phyloP scores from a whole-genome alignment of 2,113 vertebrate genomes.

The Poeciliopsis retropinna region DNA sequence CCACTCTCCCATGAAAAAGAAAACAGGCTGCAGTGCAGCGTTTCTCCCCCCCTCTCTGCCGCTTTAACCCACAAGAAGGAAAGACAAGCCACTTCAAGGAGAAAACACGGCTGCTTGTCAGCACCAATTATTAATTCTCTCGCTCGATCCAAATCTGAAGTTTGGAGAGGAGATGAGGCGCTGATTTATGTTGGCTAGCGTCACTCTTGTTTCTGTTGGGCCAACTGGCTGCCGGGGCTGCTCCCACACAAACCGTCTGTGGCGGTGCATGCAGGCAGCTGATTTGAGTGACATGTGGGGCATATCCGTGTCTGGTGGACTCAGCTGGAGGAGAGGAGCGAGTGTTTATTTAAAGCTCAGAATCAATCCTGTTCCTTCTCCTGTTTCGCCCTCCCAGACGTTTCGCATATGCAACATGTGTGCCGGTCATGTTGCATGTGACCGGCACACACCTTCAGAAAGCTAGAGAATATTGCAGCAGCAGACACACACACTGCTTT shows the following conservation, averaged over 20 bases:
- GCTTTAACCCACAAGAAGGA: conserved; percentile 23
- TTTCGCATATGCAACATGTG: conserved; percentile 5
- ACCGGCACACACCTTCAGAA: not conserved
- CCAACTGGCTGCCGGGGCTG: not conserved
- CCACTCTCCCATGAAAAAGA: conserved; percentile 8
- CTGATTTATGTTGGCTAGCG: conserved; percentile 19
- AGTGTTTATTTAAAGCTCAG: conserved; percentile 78
- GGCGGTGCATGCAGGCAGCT: not conserved
- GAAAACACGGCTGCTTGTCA: conserved; percentile 26
- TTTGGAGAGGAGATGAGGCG: conserved; percentile 14
- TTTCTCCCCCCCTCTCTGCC: not conserved
- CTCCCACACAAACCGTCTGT: not conserved
- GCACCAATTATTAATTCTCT: conserved; percentile 40
- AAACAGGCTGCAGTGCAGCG: not conserved
- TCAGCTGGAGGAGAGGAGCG: conserved; percentile 73
- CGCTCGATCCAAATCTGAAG: conserved; percentile 6
- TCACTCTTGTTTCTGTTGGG: conserved; percentile 1
- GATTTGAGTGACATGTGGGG: conserved; percentile 52
- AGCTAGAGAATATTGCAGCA: conserved; percentile 20
- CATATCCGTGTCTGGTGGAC: conserved; percentile 57
- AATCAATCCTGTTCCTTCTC: conserved; percentile 67
- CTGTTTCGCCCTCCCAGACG: conserved; percentile 35
- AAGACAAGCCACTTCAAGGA: conserved; percentile 28
- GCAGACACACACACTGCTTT: not conserved
- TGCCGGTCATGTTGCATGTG: conserved; percentile 10